phyloP scores from a whole-genome alignment of 2,797 vertebrate genomes.

The Diplodus sargus region DNA sequence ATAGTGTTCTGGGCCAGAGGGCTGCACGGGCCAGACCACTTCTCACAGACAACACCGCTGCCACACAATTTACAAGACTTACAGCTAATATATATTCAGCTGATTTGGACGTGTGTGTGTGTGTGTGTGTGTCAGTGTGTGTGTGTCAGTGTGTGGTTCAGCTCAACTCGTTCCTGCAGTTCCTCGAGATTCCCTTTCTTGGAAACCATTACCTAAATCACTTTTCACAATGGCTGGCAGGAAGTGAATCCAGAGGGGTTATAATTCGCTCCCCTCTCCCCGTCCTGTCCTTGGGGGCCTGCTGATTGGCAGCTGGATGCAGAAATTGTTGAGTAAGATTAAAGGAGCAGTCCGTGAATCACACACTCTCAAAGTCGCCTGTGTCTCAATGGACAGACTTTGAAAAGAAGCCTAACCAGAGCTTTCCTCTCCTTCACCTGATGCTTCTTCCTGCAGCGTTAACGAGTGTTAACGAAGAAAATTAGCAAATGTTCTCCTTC shows the following conservation, averaged over 20 bases:
- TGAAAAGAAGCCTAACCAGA: neutral
- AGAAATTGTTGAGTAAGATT: conserved; percentile 9
- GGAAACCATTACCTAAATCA: conserved; percentile 61
- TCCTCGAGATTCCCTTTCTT: conserved; percentile 60
- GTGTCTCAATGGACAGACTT: neutral
- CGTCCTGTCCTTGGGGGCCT: conserved; percentile 7
- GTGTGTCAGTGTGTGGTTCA: conserved; percentile 20
- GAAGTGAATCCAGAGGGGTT: conserved; percentile 26
- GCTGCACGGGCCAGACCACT: conserved; percentile 64
- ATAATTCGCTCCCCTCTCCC: conserved; percentile 27
- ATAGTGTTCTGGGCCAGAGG: conserved; percentile 46
- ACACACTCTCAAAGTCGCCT: neutral
- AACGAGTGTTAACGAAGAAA: neutral
- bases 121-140: conserved; percentile 8
- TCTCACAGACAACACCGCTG: conserved; percentile 49
- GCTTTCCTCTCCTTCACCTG: neutral
- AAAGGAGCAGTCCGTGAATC: neutral
- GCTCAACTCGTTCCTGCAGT: conserved; percentile 39
- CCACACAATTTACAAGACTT: conserved; percentile 44
- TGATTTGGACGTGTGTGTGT: conserved; percentile 20
- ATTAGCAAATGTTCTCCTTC: neutral
- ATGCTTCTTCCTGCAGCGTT: neutral
- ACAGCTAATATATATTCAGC: conserved; percentile 44
- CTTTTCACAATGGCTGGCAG: conserved; percentile 61
- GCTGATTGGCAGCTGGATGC: conserved; percentile 36